Percentiles rank a stretch among this genome's conserved stretches.
Evolutionary conservation across 1,140 invertebrate species (phyloP).

Genomic region (Orchesella cincta): DNA sequence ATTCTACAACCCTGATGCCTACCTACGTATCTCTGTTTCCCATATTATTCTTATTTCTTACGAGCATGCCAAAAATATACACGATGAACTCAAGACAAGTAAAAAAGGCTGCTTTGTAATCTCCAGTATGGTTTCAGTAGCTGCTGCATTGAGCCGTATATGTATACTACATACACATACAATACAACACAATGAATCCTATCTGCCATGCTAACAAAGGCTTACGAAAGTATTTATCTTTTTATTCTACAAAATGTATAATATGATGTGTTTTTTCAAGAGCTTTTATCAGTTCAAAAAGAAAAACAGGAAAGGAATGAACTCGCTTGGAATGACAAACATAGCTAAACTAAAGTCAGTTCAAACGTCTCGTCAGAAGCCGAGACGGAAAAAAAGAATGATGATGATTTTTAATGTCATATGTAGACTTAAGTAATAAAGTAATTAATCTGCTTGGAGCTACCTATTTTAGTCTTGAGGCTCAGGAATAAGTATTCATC

Average conservation of each 20-base stretch:
- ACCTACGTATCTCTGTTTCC: neutral
- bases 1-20: neutral
- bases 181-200: neutral
- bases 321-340: neutral
- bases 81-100: neutral
- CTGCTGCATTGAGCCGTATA: neutral
- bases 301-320: slow-evolving; percentile 18
- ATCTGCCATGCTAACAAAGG: too few species aligned
- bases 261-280: neutral
- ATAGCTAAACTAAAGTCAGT: neutral
- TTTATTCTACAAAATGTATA: neutral
- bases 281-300: neutral
- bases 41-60: neutral
- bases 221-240: neutral
- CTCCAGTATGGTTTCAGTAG: neutral
- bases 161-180: neutral
- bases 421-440: neutral
- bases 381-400: neutral
- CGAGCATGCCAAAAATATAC: neutral
- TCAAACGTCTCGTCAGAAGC: neutral
- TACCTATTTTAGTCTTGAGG: neutral
- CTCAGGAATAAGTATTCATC: neutral
- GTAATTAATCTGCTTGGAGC: neutral
- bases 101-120: neutral
- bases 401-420: neutral